Percentiles rank a stretch among this genome's conserved stretches.
Conservation (phyloP, 2,113 vertebrate genomes). For the Chascanopsetta lugubris region DNA sequence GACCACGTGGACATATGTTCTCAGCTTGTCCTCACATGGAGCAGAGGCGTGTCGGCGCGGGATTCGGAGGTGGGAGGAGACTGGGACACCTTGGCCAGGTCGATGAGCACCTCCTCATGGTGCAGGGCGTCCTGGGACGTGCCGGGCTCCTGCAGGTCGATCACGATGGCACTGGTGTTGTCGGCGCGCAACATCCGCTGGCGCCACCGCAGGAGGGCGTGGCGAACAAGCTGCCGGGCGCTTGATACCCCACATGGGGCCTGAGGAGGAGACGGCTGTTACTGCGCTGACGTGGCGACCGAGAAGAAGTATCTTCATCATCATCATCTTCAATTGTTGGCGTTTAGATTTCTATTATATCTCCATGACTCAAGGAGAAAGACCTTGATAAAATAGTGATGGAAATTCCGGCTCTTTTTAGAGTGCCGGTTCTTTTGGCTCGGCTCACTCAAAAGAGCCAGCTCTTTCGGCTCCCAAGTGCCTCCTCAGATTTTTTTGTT, state of each 20-base stretch:
- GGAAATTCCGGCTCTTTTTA: too few relatives aligned
- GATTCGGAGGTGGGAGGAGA: constrained; percentile 72
- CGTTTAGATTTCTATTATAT: too few relatives aligned
- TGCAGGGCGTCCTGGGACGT: constrained; percentile 74
- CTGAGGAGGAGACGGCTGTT: constrained; percentile 62
- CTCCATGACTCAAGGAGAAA: too few relatives aligned
- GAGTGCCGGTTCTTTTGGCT: too few relatives aligned
- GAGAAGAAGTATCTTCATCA: too few relatives aligned
- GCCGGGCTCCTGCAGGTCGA: constrained; percentile 85
- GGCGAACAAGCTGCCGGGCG: constrained; percentile 90
- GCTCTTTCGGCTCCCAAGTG: too few relatives aligned
- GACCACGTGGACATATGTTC: too few relatives aligned
- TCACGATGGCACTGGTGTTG: constrained; percentile 96
- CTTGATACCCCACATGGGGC: constrained; percentile 87
- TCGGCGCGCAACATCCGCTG: constrained; percentile 95
- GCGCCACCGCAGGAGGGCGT: constrained; percentile 91
- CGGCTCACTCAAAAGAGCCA: too few relatives aligned
- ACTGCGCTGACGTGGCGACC: background rate
- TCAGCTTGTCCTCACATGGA: constrained; percentile 57
- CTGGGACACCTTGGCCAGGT: constrained; percentile 86
- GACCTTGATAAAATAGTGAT: too few relatives aligned
- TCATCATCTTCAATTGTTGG: too few relatives aligned
- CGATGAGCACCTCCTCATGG: constrained; percentile 88
- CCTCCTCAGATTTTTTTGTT: too few relatives aligned
- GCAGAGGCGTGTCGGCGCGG: constrained; percentile 80